Evolutionary conservation across 2,888 invertebrate species (phyloP).

Genomic region (Cataglyphis albicans): DNA sequence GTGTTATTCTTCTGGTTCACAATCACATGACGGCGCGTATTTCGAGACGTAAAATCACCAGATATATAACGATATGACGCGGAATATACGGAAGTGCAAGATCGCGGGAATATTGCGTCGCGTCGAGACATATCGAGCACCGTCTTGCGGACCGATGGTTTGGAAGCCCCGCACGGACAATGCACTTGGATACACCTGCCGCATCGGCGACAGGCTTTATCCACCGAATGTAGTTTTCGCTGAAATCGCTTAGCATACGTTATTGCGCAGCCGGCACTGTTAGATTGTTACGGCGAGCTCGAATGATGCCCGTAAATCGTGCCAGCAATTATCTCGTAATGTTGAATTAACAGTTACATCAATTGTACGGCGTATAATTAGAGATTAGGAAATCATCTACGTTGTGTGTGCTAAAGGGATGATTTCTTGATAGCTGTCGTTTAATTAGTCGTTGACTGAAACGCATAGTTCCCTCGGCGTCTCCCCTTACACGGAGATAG

Average conservation of each 20-base stretch:
- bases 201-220: slow-evolving; percentile 54
- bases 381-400: slow-evolving; percentile 29
- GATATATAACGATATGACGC: not conserved
- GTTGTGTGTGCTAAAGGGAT: slow-evolving; percentile 25
- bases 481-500: slow-evolving; percentile 8
- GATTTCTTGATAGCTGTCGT: slow-evolving; percentile 37
- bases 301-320: slow-evolving; percentile 33
- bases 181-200: slow-evolving; percentile 78
- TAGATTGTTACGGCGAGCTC: slow-evolving; percentile 19
- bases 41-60: slow-evolving; percentile 28
- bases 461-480: slow-evolving; percentile 10
- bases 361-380: slow-evolving; percentile 27
- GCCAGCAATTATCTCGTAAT: not conserved
- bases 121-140: slow-evolving; percentile 22
- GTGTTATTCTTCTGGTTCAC: not conserved
- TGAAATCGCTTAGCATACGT: slow-evolving; percentile 54
- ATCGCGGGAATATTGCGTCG: slow-evolving; percentile 43
- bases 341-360: slow-evolving; percentile 30
- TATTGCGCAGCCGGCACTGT: slow-evolving; percentile 39
- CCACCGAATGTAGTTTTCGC: slow-evolving; percentile 59
- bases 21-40: slow-evolving; percentile 18
- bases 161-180: slow-evolving; percentile 69
- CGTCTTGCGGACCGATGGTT: slow-evolving; percentile 69
- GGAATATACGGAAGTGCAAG: slow-evolving; percentile 15
- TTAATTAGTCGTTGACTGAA: slow-evolving; percentile 43